Base-by-base conservation (phyloP, 64 coral and sea anemone species). In the Stylophora pistillata region DNA sequence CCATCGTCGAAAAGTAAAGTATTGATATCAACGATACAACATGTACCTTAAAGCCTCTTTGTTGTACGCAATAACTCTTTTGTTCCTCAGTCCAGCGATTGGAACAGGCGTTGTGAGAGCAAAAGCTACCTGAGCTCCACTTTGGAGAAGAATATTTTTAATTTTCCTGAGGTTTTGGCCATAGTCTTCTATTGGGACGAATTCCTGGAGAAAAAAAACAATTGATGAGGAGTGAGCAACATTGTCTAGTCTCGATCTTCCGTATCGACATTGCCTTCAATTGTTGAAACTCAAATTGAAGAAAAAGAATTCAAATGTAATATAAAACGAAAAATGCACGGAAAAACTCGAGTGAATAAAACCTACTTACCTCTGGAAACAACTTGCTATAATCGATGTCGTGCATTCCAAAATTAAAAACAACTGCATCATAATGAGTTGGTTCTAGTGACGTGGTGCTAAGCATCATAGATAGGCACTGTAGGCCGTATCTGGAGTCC, bases 371-470 rank as follows among this genome's bases (percentile, higher is more conserved):
- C 87, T 97, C 95, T 15, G 95, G 95, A 82, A 97, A 97, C 16
- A 71, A 56, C 30, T 89, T 79, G 76, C 91, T 97, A 73, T 97
- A 97, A 41, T 97, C 85, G 10, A 97, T 82, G 27, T 97, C 95
- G 66, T 97, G 95, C 83, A 97, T 90, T 57, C 95, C 95, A 72
- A 97, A 97, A 78, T 97, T 97, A 54, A 97, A 97, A 14, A 97
- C 62, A 62, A 97, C 72, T 74, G 91, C 95, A 30, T 97, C 95
- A 69, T 97, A 97, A 29, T 25, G 61, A 4, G 91, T 97, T 54
- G 57, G 77, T 73, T 90, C 82, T 68, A 97, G 78, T 13, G 83
- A 87, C 53, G 95, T 97, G 0, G 95, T 97, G 30, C 74, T 62
- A 18, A 97, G 91, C 68, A 97, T 80, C 80, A 93, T 74, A 18